Evolutionary conservation across 64 coral and sea anemone genomes (phyloP).

Genomic region (Dendronephthya gigantea): DNA sequence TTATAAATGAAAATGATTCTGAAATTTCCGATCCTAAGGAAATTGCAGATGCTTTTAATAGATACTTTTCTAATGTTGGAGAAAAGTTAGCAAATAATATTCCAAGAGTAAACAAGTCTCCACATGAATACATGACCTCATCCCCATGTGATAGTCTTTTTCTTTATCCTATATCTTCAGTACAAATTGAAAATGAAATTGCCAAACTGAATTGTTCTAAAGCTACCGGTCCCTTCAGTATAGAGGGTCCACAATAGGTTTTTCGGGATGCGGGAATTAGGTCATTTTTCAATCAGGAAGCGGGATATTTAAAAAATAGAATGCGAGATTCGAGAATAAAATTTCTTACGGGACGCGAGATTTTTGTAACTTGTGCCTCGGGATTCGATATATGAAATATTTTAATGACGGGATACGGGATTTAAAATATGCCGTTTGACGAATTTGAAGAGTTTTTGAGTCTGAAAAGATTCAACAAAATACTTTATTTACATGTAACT

Average conservation of each 20-base stretch:
- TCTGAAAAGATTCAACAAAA: no score
- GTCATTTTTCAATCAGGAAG: no score
- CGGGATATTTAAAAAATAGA: no score
- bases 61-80: neutral
- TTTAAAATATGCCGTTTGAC: no score
- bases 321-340: no score
- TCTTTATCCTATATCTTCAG: constrained; percentile 38
- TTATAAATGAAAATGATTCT: neutral
- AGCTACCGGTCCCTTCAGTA: constrained; percentile 45
- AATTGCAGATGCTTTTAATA: neutral
- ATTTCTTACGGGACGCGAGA: no score
- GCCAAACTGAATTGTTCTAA: constrained; percentile 41
- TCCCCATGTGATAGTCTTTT: constrained; percentile 36
- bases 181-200: constrained; percentile 58
- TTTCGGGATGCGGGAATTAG: no score
- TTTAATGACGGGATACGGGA: no score
- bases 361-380: no score
- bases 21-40: neutral
- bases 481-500: neutral
- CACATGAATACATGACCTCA: neutral
- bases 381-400: no score
- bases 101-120: neutral
- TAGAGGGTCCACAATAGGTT: constrained; percentile 22
- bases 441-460: no score
- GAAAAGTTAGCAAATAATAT: neutral